A percentile compares a stretch with the other conserved stretches of the same genome.
phyloP scores from a whole-genome alignment of 2,797 vertebrate genomes.

The Chelon auratus region DNA sequence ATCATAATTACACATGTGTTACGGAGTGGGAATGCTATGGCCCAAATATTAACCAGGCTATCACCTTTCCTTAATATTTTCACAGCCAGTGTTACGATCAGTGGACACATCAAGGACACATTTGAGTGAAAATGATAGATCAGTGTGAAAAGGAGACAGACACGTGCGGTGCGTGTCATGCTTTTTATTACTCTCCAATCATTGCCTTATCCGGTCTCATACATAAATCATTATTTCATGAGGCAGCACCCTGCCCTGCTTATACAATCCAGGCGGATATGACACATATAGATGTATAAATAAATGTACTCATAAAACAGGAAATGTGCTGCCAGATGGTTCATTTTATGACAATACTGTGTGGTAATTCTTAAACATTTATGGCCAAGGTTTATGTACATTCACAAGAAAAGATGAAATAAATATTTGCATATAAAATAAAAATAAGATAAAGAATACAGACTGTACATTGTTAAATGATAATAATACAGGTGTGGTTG shows the following conservation, averaged over 20 bases:
- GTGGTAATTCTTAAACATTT: conserved; percentile 42
- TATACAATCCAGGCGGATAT: conserved; percentile 33
- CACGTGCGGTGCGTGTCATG: conserved; percentile 24
- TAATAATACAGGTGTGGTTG: conserved; percentile 51
- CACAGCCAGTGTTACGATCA: conserved; percentile 10
- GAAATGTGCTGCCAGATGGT: conserved; percentile 22
- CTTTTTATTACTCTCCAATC: conserved; percentile 69
- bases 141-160: conserved; percentile 25
- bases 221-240: conserved; percentile 63
- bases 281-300: conserved; percentile 48
- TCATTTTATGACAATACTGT: conserved; percentile 43
- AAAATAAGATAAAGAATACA: conserved; percentile 23
- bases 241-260: conserved; percentile 42
- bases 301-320: conserved; percentile 49
- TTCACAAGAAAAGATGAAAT: conserved; percentile 73
- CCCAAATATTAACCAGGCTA: conserved; percentile 21
- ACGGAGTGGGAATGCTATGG: conserved; percentile 14
- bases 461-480: conserved; percentile 33
- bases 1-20: conserved; percentile 12
- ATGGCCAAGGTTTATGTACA: conserved; percentile 57
- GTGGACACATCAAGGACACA: conserved; percentile 20
- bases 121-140: conserved; percentile 17
- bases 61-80: conserved; percentile 22
- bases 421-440: conserved; percentile 76
- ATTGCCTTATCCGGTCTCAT: conserved; percentile 50